Evolutionary conservation across 1,140 invertebrate species (phyloP).

Genomic region (Phortica variegata): DNA sequence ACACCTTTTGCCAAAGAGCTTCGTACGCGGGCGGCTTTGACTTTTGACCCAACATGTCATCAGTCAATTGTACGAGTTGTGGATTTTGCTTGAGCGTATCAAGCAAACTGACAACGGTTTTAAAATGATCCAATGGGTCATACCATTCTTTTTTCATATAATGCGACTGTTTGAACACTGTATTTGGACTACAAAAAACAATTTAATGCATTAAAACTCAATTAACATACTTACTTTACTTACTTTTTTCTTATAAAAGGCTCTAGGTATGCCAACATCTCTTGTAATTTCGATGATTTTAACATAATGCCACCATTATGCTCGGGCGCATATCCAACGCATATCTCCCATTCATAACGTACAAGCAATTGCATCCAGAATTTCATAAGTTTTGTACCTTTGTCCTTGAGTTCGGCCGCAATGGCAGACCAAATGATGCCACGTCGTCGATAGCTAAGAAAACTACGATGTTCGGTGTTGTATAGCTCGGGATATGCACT

Average conservation of each 20-base stretch:
- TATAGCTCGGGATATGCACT: slow-evolving; percentile 35
- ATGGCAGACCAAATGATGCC: slow-evolving; percentile 42
- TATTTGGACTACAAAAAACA: slow-evolving; percentile 9
- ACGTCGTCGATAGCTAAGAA: slow-evolving; percentile 21
- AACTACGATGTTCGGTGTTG: slow-evolving; percentile 10
- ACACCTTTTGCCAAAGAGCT: slow-evolving; percentile 16
- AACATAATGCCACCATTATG: not conserved
- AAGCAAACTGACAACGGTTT: slow-evolving; percentile 26
- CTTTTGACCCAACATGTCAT: not conserved
- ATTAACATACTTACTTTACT: not conserved
- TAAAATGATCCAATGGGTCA: slow-evolving; percentile 43
- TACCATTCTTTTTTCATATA: slow-evolving; percentile 27
- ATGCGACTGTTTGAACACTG: slow-evolving; percentile 32
- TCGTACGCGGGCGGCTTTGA: slow-evolving; percentile 19
- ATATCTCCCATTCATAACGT: slow-evolving; percentile 44
- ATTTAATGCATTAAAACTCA: not conserved
- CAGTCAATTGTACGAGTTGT: slow-evolving; percentile 17
- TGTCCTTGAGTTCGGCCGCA: slow-evolving; percentile 35
- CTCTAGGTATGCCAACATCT: slow-evolving; percentile 17
- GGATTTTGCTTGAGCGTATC: slow-evolving; percentile 20
- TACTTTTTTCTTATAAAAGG: slow-evolving; percentile 10
- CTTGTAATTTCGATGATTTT: not conserved
- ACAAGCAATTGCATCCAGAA: slow-evolving; percentile 33
- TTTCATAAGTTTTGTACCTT: slow-evolving; percentile 50
- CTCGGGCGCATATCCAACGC: not conserved